Percentiles rank a stretch among this genome's conserved stretches.
Evolutionary conservation across 2,888 invertebrate genomes (phyloP).

Genomic region (Hylaea fasciaria): DNA sequence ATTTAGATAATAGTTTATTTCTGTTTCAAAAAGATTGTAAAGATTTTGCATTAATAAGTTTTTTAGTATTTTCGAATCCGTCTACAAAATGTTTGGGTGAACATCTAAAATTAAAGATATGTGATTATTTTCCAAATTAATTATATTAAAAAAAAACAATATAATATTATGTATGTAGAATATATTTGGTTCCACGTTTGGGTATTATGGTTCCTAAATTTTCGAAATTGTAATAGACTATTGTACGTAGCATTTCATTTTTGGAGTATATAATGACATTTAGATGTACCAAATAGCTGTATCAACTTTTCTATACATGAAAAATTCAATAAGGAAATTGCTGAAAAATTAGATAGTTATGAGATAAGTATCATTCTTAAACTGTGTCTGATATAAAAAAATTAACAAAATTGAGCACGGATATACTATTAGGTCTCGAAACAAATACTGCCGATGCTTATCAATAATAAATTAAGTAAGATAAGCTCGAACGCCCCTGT

Average conservation of each 20-base stretch:
- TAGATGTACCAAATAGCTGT: constrained; percentile 84
- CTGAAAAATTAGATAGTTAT: constrained; percentile 78
- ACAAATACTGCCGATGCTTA: constrained; percentile 79
- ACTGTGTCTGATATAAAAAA: constrained; percentile 64
- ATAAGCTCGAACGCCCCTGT: constrained; percentile 63
- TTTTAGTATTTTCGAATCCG: constrained; percentile 81
- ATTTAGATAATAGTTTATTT: constrained; percentile 79
- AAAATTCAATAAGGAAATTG: constrained; percentile 77
- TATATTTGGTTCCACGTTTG: constrained; percentile 82
- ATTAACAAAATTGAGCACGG: constrained; percentile 79
- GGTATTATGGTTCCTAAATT: constrained; percentile 86
- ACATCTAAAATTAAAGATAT: constrained; percentile 73
- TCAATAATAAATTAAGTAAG: constrained; percentile 67
- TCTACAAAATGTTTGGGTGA: constrained; percentile 81
- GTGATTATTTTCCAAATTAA: constrained; percentile 83
- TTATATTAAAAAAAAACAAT: constrained; percentile 70
- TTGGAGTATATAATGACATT: constrained; percentile 80
- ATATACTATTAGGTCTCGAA: constrained; percentile 79
- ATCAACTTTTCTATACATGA: constrained; percentile 82
- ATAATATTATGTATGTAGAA: constrained; percentile 69
- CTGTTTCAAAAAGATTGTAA: constrained; percentile 70
- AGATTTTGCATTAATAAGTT: constrained; percentile 73
- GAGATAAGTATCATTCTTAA: constrained; percentile 78
- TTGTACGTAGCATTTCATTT: constrained; percentile 82
- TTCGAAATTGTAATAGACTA: constrained; percentile 85